These are phyloP conservation scores for Clistopyga incitator DNA, from an alignment of 2,888 invertebrate species.

Conservation along the genomic window DNA sequence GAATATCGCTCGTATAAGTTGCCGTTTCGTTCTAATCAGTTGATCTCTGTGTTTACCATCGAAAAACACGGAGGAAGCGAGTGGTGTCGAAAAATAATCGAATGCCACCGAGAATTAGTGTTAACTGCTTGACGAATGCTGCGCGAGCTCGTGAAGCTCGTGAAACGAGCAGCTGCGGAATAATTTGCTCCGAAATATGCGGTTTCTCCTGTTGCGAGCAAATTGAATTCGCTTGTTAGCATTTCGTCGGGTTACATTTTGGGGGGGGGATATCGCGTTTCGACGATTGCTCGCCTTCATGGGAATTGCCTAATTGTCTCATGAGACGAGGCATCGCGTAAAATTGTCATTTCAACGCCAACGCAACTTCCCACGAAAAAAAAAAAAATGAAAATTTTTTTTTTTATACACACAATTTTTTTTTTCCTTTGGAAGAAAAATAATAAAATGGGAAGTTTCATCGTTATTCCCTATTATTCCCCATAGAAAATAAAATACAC, in stretches of 20 bases:
- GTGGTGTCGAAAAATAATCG: constrained; percentile 43
- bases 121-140: constrained; percentile 40
- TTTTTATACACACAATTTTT: no score
- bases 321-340: constrained; percentile 11
- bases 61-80: not conserved
- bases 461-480: no score
- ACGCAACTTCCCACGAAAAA: not conserved
- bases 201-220: constrained; percentile 22
- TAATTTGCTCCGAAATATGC: constrained; percentile 43
- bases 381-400: no score
- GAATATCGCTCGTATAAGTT: not conserved
- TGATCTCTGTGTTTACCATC: constrained; percentile 19
- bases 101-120: constrained; percentile 35
- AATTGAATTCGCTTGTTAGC: constrained; percentile 40
- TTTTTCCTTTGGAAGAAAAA: no score
- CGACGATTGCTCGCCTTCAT: constrained; percentile 44
- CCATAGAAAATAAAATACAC: no score
- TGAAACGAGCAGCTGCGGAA: constrained; percentile 48
- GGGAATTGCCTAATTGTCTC: constrained; percentile 50
- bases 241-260: constrained; percentile 30
- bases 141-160: not conserved
- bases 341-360: constrained; percentile 17
- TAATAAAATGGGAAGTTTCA: no score
- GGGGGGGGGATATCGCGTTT: constrained; percentile 27
- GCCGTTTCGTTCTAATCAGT: constrained; percentile 37